A percentile compares a stretch with the other conserved stretches of the same genome.
phyloP scores from a whole-genome alignment of 1,140 invertebrate species.

The Lycorma delicatula region DNA sequence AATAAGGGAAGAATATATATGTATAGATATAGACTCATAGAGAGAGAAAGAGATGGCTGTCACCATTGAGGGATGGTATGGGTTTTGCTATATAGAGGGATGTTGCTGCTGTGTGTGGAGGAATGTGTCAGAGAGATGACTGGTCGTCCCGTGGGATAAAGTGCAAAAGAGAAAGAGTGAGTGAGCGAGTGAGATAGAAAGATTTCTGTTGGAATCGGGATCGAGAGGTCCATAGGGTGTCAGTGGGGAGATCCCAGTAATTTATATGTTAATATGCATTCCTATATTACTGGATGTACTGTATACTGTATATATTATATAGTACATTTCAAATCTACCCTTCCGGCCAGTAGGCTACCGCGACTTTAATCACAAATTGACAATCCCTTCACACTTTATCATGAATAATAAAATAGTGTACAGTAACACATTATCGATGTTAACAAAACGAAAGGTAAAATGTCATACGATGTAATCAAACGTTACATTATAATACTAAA shows the following conservation, averaged over 20 bases:
- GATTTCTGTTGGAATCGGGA: conserved; percentile 8
- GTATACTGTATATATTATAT: neutral
- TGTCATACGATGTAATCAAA: no score
- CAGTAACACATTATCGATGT: no score
- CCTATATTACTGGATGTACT: neutral
- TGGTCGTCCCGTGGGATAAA: conserved; percentile 1
- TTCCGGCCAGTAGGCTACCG: neutral
- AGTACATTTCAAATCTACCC: neutral
- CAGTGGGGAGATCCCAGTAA: conserved; percentile 5
- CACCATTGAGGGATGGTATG: no score
- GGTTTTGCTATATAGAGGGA: no score
- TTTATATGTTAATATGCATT: conserved; percentile 20
- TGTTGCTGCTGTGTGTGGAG: no score
- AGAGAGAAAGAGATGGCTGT: no score
- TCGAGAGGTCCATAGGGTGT: no score
- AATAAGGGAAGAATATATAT: no score
- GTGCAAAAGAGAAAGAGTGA: neutral
- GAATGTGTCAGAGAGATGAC: conserved; percentile 5
- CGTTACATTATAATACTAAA: no score
- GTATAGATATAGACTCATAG: no score
- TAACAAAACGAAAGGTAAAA: no score
- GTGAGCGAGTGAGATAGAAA: neutral
- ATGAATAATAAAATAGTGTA: no score
- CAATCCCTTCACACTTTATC: neutral
- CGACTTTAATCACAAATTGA: conserved; percentile 13